phyloP scores from a whole-genome alignment of 2,113 vertebrate species.

The Todiramphus chloris region DNA sequence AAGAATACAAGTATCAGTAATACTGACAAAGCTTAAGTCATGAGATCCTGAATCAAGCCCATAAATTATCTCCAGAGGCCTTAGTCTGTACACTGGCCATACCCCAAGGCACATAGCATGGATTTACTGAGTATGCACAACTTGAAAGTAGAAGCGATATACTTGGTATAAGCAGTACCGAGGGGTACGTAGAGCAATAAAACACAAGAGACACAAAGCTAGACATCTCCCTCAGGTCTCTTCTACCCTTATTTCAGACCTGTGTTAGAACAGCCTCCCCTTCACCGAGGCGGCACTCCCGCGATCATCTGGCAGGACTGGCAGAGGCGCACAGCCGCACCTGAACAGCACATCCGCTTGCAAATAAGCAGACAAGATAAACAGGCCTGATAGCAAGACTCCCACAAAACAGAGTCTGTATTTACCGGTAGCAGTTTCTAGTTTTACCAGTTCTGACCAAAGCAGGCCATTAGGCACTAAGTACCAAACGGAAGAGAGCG shows the following conservation, averaged over 20 bases:
- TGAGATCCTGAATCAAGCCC: neutral
- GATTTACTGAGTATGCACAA: no score
- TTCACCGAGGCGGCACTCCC: neutral
- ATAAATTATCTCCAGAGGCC: neutral
- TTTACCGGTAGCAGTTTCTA: neutral
- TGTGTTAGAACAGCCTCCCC: neutral
- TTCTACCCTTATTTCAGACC: no score
- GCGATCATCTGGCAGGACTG: neutral
- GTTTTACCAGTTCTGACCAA: neutral
- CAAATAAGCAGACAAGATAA: fast-evolving
- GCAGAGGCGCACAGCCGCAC: neutral
- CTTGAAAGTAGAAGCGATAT: neutral
- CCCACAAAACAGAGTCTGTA: neutral
- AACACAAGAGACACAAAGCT: neutral
- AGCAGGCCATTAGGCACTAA: neutral
- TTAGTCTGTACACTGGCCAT: neutral
- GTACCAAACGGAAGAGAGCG: neutral
- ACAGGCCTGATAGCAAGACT: neutral
- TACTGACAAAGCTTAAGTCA: neutral
- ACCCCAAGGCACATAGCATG: neutral
- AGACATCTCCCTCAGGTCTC: neutral
- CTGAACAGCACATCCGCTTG: neutral
- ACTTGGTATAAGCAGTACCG: neutral
- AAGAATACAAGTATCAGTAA: neutral
- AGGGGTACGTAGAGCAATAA: neutral